phyloP scores from a whole-genome alignment of 1,140 invertebrate species.

The Hetaerina americana region DNA sequence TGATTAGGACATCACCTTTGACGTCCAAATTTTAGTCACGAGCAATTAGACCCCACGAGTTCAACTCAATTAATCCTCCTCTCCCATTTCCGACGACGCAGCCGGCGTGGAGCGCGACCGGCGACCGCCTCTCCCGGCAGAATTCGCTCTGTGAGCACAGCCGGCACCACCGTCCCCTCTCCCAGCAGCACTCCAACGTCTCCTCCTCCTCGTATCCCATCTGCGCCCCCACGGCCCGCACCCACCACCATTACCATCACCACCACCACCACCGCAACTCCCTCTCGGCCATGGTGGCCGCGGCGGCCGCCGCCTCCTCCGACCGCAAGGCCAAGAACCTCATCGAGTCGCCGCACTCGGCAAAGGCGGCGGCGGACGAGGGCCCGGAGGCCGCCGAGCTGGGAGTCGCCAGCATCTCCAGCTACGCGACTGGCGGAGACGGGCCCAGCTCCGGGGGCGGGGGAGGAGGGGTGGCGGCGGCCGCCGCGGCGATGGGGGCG shows the following conservation, averaged over 20 bases:
- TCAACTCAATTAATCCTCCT: too few species aligned
- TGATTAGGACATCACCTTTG: too few species aligned
- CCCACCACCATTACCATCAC: background rate
- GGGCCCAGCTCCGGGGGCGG: background rate
- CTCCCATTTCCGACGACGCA: too few species aligned
- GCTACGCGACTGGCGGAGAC: background rate
- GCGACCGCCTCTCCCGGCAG: slow-evolving; percentile 30
- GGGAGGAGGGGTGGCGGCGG: background rate
- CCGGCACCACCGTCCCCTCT: slow-evolving; percentile 13
- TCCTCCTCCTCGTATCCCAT: slow-evolving; percentile 5
- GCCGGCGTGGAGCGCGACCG: slow-evolving; percentile 17
- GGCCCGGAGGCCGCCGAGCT: background rate
- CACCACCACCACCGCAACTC: background rate
- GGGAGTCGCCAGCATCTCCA: background rate
- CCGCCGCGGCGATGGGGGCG: background rate
- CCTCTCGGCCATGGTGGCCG: background rate
- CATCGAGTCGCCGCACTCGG: slow-evolving; percentile 12
- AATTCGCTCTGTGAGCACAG: slow-evolving; percentile 30
- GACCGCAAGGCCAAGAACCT: background rate
- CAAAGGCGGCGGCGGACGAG: slow-evolving; percentile 10
- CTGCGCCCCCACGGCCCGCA: background rate
- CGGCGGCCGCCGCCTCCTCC: background rate
- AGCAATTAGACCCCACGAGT: too few species aligned
- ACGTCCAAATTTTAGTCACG: too few species aligned
- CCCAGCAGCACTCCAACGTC: slow-evolving; percentile 10